Conservation (phyloP, 2,888 invertebrate species). For the Tiphia femorata region DNA sequence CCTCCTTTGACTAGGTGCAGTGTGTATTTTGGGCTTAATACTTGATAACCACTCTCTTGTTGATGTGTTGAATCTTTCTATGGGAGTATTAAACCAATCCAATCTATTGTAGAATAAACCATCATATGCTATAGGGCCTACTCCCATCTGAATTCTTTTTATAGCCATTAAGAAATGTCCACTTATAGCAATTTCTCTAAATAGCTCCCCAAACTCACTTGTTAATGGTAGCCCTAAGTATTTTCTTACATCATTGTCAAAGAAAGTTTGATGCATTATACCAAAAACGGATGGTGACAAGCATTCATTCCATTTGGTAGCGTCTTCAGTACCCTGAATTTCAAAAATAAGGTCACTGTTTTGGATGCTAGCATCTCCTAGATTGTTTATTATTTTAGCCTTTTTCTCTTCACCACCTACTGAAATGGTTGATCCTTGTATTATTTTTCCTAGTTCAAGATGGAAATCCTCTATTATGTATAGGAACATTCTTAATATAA, state of each 20-base stretch:
- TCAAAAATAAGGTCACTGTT: not conserved
- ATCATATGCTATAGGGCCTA: not conserved
- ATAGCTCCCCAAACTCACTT: conserved; percentile 5
- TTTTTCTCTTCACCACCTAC: conserved; percentile 53
- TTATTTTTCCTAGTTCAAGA: conserved; percentile 21
- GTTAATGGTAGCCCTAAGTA: not conserved
- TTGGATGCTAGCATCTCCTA: conserved; percentile 2
- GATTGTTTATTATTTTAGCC: conserved; percentile 34
- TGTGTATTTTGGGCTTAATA: not conserved
- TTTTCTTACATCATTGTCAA: conserved; percentile 17
- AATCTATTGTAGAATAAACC: not conserved
- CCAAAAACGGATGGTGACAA: conserved; percentile 39
- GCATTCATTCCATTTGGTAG: conserved; percentile 57
- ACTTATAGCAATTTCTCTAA: conserved; percentile 9
- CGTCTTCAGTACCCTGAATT: conserved; percentile 52
- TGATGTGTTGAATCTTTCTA: not conserved
- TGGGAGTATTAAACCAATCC: not conserved
- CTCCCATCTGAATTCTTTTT: conserved; percentile 28
- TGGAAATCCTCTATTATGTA: conserved; percentile 43
- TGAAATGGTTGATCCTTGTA: conserved; percentile 45
- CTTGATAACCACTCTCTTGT: not conserved
- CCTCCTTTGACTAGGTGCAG: too few relatives aligned
- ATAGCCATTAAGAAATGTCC: conserved; percentile 25
- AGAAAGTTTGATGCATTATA: conserved; percentile 40
- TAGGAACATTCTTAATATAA: conserved; percentile 34